These are phyloP conservation scores for Drosophila sp. DNA, from an alignment of 1,140 invertebrate genomes.

Conservation along the genomic window DNA sequence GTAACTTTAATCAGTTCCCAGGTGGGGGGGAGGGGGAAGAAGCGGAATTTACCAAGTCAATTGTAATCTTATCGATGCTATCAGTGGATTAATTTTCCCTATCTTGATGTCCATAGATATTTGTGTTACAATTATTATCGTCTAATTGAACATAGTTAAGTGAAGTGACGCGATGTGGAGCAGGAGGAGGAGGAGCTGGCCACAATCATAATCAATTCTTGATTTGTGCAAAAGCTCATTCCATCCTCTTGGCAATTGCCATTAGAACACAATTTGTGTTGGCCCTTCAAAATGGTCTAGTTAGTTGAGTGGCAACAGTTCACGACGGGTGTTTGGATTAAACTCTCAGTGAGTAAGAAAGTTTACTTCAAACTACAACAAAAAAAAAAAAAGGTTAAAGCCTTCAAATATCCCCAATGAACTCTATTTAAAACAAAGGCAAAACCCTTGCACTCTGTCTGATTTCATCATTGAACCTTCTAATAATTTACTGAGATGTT, in stretches of 20 bases:
- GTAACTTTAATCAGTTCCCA: not conserved
- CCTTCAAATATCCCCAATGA: no score
- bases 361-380: no score
- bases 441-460: no score
- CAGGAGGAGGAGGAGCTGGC: no score
- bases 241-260: not conserved
- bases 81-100: conserved; percentile 3
- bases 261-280: not conserved
- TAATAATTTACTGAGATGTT: no score
- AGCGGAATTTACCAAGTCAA: not conserved
- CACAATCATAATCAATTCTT: not conserved
- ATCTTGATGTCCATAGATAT: not conserved
- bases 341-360: not conserved
- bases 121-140: not conserved
- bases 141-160: conserved; percentile 7
- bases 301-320: not conserved
- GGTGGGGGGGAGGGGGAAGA: not conserved
- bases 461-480: no score
- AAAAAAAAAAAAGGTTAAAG: not conserved
- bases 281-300: not conserved
- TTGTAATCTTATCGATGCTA: not conserved
- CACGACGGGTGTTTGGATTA: not conserved
- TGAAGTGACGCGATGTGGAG: not conserved
- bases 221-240: not conserved
- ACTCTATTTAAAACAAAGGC: no score